Evolutionary conservation across 2,113 vertebrate genomes (phyloP).

Genomic region (Todiramphus saurophagus): DNA sequence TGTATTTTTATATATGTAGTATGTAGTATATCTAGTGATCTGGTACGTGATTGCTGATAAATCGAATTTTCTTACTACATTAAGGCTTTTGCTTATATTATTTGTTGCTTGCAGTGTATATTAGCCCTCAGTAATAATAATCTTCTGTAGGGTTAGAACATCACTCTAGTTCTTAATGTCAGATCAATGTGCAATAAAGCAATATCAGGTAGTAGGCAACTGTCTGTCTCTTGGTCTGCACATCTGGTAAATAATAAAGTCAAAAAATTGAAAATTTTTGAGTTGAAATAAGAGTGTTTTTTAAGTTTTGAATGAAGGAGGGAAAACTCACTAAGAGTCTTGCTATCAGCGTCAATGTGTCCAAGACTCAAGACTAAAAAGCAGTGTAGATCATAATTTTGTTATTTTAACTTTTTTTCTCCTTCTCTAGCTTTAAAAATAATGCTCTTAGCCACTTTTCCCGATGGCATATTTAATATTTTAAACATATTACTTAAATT

Average conservation of each 20-base stretch:
- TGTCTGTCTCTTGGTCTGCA: not conserved
- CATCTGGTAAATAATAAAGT: not conserved
- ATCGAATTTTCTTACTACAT: not conserved
- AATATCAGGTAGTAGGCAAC: fast-evolving
- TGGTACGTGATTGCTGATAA: not conserved
- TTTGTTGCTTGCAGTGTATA: not conserved
- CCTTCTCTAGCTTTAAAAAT: not conserved
- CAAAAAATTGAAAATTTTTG: not conserved
- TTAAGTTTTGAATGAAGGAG: not conserved
- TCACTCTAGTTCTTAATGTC: not conserved
- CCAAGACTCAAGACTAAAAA: not conserved
- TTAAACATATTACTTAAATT: not conserved
- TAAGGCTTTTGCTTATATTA: not conserved
- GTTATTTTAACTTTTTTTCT: not conserved
- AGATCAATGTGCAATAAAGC: not conserved
- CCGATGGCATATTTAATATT: not conserved
- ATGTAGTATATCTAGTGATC: not conserved
- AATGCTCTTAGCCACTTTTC: not conserved
- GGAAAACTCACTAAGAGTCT: not conserved
- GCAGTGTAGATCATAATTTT: not conserved
- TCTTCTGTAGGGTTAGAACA: not conserved
- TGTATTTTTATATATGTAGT: not conserved
- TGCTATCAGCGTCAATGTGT: not conserved
- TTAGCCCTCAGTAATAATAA: not conserved
- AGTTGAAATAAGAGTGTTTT: not conserved